Evolutionary conservation across 2,888 invertebrate species (phyloP).

Genomic region (Morinoia aosen): DNA sequence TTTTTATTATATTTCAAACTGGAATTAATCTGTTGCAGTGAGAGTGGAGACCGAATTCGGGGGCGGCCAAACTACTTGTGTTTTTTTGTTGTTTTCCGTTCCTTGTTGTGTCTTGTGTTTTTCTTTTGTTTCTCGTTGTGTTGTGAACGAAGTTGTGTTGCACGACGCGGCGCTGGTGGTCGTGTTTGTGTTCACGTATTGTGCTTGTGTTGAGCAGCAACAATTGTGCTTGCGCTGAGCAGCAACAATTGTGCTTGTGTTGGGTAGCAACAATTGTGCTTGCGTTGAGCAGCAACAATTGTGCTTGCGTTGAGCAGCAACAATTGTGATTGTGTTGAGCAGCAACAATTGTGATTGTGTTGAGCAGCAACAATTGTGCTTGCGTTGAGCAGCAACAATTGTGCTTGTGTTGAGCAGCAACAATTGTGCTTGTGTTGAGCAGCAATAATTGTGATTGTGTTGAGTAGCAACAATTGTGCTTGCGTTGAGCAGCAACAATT

Average conservation of each 20-base stretch:
- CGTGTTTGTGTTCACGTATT: background rate
- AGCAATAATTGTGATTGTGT: background rate
- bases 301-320: background rate
- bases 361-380: background rate
- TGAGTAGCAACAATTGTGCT: background rate
- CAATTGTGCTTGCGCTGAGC: background rate
- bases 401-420: background rate
- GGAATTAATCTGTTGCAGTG: background rate
- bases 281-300: background rate
- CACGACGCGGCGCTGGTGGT: background rate
- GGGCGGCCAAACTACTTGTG: slow-evolving; percentile 10
- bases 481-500: too few species aligned
- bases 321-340: background rate
- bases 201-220: background rate
- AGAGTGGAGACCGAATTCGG: background rate
- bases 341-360: background rate
- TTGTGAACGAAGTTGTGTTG: background rate
- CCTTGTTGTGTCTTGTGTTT: background rate
- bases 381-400: too few species aligned
- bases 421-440: background rate
- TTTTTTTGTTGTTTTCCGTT: background rate
- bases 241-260: background rate
- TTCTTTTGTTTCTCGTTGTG: background rate
- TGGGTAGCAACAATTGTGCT: too few species aligned
- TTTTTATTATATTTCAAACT: background rate